Percentiles rank a stretch among this genome's conserved stretches.
Evolutionary conservation across 2,888 invertebrate species (phyloP).

Genomic region (Megamerina dolium): DNA sequence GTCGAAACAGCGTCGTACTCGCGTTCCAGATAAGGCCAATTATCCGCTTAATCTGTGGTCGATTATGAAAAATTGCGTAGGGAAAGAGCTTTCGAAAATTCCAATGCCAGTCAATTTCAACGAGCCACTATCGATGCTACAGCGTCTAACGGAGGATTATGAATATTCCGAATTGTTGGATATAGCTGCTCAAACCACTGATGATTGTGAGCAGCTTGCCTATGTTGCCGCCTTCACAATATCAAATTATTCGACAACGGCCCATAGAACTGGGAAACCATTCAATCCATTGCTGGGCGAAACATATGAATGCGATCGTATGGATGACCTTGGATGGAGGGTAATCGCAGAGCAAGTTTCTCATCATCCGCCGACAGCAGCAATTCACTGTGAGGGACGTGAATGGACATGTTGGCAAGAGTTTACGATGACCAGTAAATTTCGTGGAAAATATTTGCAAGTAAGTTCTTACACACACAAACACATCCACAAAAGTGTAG

Average conservation of each 20-base stretch:
- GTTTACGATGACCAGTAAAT: conserved; percentile 98
- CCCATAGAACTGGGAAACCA: conserved; percentile 88
- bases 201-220: conserved; percentile 89
- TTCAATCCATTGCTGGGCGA: conserved; percentile 96
- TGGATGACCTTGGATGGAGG: conserved; percentile 92
- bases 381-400: conserved; percentile 86
- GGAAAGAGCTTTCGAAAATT: conserved; percentile 97
- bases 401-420: conserved; percentile 97
- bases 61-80: conserved; percentile 99
- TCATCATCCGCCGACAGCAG: conserved; percentile 99
- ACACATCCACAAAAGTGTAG: too few species aligned
- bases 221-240: conserved; percentile 95
- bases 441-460: conserved; percentile 96
- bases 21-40: conserved; percentile 89
- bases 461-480: too few species aligned
- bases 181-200: conserved; percentile 76
- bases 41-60: conserved; percentile 96
- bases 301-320: conserved; percentile 95
- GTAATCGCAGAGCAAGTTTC: conserved; percentile 96
- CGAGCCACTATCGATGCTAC: conserved; percentile 97
- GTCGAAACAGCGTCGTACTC: conserved; percentile 66
- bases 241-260: conserved; percentile 80
- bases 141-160: conserved; percentile 92
- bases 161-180: conserved; percentile 93
- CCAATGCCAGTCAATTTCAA: conserved; percentile 99